Evolutionary conservation across 2,113 vertebrate genomes (phyloP), one percentile per base, ranked within the genome.

Genomic region (Reinhardtius hippoglossoides): DNA sequence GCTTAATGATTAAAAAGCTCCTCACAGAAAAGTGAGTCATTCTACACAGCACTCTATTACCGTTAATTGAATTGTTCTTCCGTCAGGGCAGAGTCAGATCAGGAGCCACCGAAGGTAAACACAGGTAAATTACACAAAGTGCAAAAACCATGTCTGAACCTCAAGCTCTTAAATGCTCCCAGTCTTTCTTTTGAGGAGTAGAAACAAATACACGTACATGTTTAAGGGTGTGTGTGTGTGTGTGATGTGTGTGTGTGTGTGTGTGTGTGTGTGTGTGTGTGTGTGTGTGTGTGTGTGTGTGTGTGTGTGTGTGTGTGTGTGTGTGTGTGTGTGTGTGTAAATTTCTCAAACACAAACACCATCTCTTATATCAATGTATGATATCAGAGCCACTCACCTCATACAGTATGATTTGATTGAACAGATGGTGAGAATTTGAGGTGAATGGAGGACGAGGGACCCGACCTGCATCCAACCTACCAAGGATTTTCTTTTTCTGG

Each of bases 1-100:
- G 12, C 44, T 68, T 15, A 67, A 66, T 61, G 72, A 52, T 59
- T 50, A 15, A 16, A 48, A 4, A 60, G 37, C 61, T 55, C 20
- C 64, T 73, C 3, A 0, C 37, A 62, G 26, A 58, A 46, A 44
- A 48, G 14, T 2, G 60, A 59, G 42, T 67, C 31, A 44, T 35
- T 9, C 24, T 70, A 58, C 40, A 1, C 31, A 2, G 57, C 3
- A 12, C 61, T 40, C 21, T 52, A 4, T 42, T 42, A 8, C 20
- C 31, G 3, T 23, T 14, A 23, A 21, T 21, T 16, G 13, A 62
- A 10, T 35, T 48, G 24, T 46, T 48, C 31, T 60, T 57, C 13
- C 0, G 1, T 48, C 12, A 48, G 2, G 37, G 12, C 56, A 42
- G 31, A 54, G 20, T 1, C 42, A 14, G 21, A 8, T 4, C 16